Conservation (phyloP, 2,888 invertebrate species). For the Alloscopus bannaensis region DNA sequence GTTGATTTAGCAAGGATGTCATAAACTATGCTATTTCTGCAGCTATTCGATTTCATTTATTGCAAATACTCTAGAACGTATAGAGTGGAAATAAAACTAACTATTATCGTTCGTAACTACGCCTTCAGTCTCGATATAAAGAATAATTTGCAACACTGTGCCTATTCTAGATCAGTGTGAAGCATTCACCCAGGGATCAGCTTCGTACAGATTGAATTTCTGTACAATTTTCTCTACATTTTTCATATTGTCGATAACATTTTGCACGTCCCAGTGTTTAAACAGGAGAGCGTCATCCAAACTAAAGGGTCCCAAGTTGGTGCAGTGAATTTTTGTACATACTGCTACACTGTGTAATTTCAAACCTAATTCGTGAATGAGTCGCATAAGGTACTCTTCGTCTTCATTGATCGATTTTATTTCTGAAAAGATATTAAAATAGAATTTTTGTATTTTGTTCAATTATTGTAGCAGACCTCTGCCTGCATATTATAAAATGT, state of each 20-base stretch:
- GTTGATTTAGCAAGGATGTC: too few relatives aligned
- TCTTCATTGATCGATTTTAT: conserved; percentile 91
- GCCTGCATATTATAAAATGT: too few relatives aligned
- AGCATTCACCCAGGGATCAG: conserved; percentile 57
- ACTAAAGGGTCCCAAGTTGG: conserved; percentile 88
- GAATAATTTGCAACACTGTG: neutral
- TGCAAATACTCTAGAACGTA: too few relatives aligned
- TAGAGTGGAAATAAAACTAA: too few relatives aligned
- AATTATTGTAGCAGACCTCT: too few relatives aligned
- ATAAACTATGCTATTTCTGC: too few relatives aligned
- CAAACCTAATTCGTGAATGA: conserved; percentile 90
- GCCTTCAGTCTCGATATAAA: neutral
- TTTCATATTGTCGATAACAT: conserved; percentile 82
- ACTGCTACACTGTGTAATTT: conserved; percentile 87
- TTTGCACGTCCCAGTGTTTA: conserved; percentile 87
- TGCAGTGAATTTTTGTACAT: conserved; percentile 86
- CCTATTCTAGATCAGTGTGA: neutral
- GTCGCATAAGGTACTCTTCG: conserved; percentile 83
- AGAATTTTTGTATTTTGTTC: too few relatives aligned
- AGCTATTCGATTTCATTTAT: too few relatives aligned
- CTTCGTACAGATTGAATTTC: conserved; percentile 42
- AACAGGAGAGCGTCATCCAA: conserved; percentile 83
- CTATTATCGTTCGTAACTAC: neutral
- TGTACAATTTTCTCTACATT: conserved; percentile 49
- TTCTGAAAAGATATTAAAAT: conserved; percentile 82